phyloP scores from a whole-genome alignment of 2,113 vertebrate genomes.

The Syrrhaptes paradoxus region DNA sequence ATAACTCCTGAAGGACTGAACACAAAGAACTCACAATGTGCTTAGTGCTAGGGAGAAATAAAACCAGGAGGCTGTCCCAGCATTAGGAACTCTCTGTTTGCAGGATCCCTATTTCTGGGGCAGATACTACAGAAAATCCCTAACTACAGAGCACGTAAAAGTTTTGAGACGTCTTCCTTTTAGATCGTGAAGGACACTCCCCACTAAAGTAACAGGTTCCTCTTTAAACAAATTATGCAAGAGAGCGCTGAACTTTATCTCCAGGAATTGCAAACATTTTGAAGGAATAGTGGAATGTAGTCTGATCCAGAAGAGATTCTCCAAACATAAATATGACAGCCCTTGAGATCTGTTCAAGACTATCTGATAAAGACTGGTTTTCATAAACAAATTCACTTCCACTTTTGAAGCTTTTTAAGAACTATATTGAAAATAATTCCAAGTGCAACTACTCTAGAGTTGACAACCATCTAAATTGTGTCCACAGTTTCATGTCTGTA shows the following conservation, averaged over 20 bases:
- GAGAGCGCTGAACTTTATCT: not conserved
- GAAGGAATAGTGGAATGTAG: not conserved
- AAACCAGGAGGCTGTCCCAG: not conserved
- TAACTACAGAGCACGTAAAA: not conserved
- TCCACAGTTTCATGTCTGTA: not conserved
- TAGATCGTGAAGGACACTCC: not conserved
- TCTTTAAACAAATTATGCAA: not conserved
- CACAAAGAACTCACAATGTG: not conserved
- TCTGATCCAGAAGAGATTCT: not conserved
- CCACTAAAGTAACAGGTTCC: not conserved
- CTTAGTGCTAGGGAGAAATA: not conserved
- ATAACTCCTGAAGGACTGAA: not conserved
- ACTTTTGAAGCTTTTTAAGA: not conserved
- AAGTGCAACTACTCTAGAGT: not conserved
- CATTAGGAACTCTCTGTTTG: not conserved
- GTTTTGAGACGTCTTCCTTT: not conserved
- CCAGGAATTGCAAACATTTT: not conserved
- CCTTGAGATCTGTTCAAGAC: not conserved
- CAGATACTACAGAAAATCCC: not conserved
- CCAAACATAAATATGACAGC: not conserved
- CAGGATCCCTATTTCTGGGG: not conserved
- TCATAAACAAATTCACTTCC: not conserved
- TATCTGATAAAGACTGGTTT: not conserved
- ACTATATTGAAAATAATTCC: not conserved
- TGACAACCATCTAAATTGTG: not conserved